Evolutionary conservation across 2,113 vertebrate genomes (phyloP).

Genomic region (Litocranius walleri): DNA sequence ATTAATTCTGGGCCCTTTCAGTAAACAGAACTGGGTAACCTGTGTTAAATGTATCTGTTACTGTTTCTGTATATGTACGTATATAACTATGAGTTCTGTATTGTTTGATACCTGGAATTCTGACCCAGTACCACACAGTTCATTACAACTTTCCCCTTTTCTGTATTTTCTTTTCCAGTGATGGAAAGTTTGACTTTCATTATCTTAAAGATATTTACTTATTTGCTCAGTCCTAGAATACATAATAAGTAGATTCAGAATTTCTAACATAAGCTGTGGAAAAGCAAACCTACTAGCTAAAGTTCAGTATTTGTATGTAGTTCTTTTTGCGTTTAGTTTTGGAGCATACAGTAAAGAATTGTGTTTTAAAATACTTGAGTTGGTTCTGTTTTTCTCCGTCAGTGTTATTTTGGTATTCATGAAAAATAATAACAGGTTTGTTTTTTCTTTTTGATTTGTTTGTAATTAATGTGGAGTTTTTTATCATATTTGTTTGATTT

Average conservation of each 20-base stretch:
- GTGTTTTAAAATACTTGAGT: neutral
- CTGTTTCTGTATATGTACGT: neutral
- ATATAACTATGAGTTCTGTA: neutral
- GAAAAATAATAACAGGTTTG: neutral
- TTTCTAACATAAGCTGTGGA: neutral
- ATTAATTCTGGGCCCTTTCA: neutral
- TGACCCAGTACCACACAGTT: neutral
- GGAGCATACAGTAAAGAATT: neutral
- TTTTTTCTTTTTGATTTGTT: neutral
- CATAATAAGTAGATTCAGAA: neutral
- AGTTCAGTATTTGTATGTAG: neutral
- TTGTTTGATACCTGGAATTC: neutral
- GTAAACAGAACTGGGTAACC: neutral
- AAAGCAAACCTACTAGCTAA: neutral
- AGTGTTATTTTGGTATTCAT: conserved; percentile 7
- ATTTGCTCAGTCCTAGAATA: neutral
- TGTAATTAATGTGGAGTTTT: neutral
- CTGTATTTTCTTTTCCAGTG: neutral
- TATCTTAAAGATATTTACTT: neutral
- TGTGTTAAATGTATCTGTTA: neutral
- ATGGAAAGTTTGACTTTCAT: neutral
- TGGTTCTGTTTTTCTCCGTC: neutral
- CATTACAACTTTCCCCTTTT: neutral
- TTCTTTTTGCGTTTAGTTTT: neutral
- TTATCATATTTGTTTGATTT: neutral